Evolutionary conservation across 2,797 vertebrate species (phyloP).

Genomic region (Hyperoplus immaculatus): DNA sequence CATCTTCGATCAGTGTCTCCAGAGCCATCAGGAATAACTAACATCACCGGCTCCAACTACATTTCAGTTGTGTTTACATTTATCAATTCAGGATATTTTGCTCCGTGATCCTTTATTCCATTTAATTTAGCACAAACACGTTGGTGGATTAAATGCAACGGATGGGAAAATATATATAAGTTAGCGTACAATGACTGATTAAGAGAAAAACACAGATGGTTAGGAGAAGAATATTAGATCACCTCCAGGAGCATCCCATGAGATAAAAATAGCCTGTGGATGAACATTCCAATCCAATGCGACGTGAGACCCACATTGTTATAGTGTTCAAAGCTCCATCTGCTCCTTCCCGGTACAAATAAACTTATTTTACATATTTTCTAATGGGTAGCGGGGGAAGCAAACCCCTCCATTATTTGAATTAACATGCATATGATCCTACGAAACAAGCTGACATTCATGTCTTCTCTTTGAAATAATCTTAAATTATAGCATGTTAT

Average conservation of each 20-base stretch:
- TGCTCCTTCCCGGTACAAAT: constrained; percentile 48
- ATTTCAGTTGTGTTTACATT: constrained; percentile 58
- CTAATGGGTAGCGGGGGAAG: background rate
- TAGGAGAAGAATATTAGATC: constrained; percentile 60
- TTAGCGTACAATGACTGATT: constrained; percentile 41
- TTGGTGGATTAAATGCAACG: constrained; percentile 18
- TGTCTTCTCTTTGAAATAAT: constrained; percentile 8
- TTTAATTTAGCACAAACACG: constrained; percentile 41
- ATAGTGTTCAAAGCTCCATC: constrained; percentile 59
- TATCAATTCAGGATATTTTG: constrained; percentile 52
- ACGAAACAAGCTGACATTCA: constrained; percentile 11
- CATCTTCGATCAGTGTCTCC: constrained; percentile 84
- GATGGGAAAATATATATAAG: constrained; percentile 23
- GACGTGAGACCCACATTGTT: constrained; percentile 59
- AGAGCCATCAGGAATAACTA: constrained; percentile 73
- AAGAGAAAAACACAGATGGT: constrained; percentile 71
- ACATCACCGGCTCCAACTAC: constrained; percentile 44
- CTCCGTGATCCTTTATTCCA: constrained; percentile 34
- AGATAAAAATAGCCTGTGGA: constrained; percentile 74
- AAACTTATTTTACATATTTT: constrained; percentile 8
- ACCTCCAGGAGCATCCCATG: constrained; percentile 57
- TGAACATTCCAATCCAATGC: constrained; percentile 54
- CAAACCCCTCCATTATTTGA: background rate
- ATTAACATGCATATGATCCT: constrained; percentile 24
- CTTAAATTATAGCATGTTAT: constrained; percentile 1